phyloP scores from a whole-genome alignment of 2,888 invertebrate genomes.

The Ecdyonurus torrentis region DNA sequence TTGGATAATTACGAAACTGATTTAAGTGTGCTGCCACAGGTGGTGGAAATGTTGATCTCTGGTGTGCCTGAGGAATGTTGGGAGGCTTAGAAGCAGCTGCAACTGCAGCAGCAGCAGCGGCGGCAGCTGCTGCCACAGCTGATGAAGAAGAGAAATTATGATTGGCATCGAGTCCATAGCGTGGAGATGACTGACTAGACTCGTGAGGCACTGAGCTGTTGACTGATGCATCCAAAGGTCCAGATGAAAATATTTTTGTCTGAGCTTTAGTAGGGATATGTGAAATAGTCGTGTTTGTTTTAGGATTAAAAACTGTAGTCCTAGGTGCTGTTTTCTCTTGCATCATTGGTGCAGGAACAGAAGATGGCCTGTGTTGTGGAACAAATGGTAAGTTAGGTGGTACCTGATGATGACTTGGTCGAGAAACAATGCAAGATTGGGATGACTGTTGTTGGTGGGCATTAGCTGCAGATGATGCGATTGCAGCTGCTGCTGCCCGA shows the following conservation, averaged over 20 bases:
- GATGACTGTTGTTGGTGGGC: background rate
- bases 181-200: conserved; percentile 48
- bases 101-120: background rate
- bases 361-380: background rate
- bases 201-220: conserved; percentile 26
- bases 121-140: background rate
- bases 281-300: background rate
- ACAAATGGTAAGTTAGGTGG: background rate
- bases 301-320: background rate
- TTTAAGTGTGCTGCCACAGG: background rate
- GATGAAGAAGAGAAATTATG: background rate
- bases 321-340: background rate
- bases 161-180: background rate
- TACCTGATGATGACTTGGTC: background rate
- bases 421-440: background rate
- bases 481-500: background rate
- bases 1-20: background rate
- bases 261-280: background rate
- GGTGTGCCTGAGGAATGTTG: background rate
- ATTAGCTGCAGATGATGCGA: background rate
- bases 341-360: background rate
- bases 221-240: background rate
- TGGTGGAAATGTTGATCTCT: background rate
- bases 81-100: background rate
- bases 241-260: background rate